Percentiles rank a stretch among this genome's conserved stretches.
Evolutionary conservation across 2,888 invertebrate species (phyloP).

Genomic region (Rhingia campestris): DNA sequence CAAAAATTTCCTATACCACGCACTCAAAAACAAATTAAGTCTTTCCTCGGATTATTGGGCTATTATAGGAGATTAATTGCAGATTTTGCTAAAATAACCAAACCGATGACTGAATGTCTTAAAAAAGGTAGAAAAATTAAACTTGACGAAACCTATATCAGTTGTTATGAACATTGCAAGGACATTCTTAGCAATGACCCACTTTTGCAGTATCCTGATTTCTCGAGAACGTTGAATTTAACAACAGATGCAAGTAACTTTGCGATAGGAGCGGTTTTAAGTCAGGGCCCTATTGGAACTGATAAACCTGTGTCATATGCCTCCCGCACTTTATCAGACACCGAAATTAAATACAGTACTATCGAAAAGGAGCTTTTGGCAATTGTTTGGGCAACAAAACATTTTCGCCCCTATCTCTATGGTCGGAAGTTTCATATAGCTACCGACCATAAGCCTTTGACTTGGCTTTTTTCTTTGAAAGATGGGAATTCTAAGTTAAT

Average conservation of each 20-base stretch:
- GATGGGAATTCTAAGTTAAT: conserved; percentile 56
- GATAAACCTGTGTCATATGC: conserved; percentile 51
- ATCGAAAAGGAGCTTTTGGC: conserved; percentile 49
- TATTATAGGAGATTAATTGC: conserved; percentile 73
- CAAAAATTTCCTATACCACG: conserved; percentile 31
- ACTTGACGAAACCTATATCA: conserved; percentile 18
- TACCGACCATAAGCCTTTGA: conserved; percentile 12
- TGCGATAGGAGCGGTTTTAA: no score
- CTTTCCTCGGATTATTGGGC: conserved; percentile 65
- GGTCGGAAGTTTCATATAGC: conserved; percentile 45
- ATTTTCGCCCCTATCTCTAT: conserved; percentile 39
- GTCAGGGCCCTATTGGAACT: conserved; percentile 37
- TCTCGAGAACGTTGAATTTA: conserved; percentile 24
- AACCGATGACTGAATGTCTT: conserved; percentile 57
- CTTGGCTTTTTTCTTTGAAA: conserved; percentile 33
- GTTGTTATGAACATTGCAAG: conserved; percentile 57
- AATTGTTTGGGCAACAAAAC: conserved; percentile 47
- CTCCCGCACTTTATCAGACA: conserved; percentile 32
- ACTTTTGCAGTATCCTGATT: conserved; percentile 34
- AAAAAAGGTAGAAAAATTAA: conserved; percentile 46
- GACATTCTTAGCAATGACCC: conserved; percentile 50
- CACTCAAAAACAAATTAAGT: conserved; percentile 60
- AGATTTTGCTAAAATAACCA: conserved; percentile 63
- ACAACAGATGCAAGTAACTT: conserved; percentile 55
- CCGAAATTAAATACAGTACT: conserved; percentile 42